Evolutionary conservation across 53 echinoderm and acorn worm genomes (phyloP).

Genomic region (Crossaster papposus): DNA sequence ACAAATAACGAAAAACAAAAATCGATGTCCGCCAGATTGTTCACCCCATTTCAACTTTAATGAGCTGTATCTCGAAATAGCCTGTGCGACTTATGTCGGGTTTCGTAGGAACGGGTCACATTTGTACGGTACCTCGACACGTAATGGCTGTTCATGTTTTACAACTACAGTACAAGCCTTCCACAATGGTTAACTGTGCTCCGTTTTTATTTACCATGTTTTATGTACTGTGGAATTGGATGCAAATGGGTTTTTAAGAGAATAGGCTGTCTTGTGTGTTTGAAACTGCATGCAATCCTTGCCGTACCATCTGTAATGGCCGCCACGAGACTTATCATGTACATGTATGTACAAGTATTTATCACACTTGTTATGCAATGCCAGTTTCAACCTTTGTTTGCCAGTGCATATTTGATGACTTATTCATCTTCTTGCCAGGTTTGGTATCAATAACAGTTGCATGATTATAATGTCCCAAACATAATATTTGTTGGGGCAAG

Average conservation of each 20-base stretch:
- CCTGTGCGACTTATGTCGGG: no score
- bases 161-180: no score
- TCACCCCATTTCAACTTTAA: no score
- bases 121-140: no score
- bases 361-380: neutral
- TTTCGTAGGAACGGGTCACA: no score
- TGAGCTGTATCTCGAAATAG: no score
- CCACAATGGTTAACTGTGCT: no score
- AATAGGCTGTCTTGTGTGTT: neutral
- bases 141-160: no score
- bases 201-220: no score
- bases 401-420: neutral
- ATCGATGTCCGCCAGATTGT: no score
- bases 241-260: neutral
- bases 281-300: neutral
- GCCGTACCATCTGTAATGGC: neutral
- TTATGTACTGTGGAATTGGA: neutral
- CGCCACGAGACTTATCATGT: neutral
- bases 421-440: constrained; percentile 10
- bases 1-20: no score
- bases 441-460: neutral
- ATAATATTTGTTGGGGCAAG: neutral
- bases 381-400: neutral
- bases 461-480: neutral
- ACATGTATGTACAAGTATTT: neutral